These are phyloP conservation scores for Bos taurus DNA, from an alignment of 2,113 vertebrate genomes.

Conservation along the genomic window ARS-UCD2.0 NC_037357.1:85372501-85373000, in stretches of 20 bases:
- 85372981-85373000: not conserved
- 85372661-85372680: not conserved
- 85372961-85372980: conserved; percentile 26
- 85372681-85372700: conserved; percentile 5
- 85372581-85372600: not conserved
- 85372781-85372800: conserved; percentile 24
- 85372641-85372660: not conserved
- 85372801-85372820: not conserved
- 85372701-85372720: not conserved
- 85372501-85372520: not conserved
- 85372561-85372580: not conserved
- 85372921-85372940: conserved; percentile 20
- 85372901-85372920: not conserved
- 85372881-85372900: not conserved
- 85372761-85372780: not conserved
- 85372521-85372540: not conserved
- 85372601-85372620: not conserved
- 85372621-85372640: not conserved
- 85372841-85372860: not conserved
- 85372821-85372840: not conserved
- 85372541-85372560: not conserved
- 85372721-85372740: not conserved
- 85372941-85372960: not conserved
- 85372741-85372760: not conserved
- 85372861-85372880: conserved; percentile 6